These are phyloP conservation scores for Cetonia aurata DNA, from an alignment of 2,888 invertebrate genomes.

Conservation along the genomic window DNA sequence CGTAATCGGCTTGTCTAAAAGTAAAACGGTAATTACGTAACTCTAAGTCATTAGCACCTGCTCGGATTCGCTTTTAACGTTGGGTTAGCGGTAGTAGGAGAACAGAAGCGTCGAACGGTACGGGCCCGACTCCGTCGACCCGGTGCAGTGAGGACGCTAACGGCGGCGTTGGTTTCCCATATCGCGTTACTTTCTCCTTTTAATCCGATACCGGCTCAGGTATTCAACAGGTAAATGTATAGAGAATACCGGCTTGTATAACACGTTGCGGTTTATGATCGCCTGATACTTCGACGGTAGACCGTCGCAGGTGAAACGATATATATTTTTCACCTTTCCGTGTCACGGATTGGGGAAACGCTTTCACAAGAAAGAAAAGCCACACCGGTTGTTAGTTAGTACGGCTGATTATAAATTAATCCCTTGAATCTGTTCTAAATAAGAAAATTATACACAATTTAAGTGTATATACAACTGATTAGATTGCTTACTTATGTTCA, in stretches of 20 bases:
- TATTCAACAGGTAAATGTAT: slow-evolving; percentile 52
- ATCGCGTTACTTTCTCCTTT: slow-evolving; percentile 53
- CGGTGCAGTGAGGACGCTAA: not conserved
- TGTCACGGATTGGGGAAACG: no score
- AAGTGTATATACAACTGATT: no score
- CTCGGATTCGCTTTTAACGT: slow-evolving; percentile 65
- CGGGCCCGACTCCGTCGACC: slow-evolving; percentile 5
- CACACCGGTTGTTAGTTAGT: no score
- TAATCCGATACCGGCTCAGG: slow-evolving; percentile 36
- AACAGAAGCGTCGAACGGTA: slow-evolving; percentile 50
- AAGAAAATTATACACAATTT: no score
- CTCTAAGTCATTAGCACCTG: slow-evolving; percentile 45
- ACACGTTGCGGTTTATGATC: slow-evolving; percentile 52
- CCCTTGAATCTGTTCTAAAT: no score
- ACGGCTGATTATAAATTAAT: no score
- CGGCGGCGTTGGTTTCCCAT: slow-evolving; percentile 24
- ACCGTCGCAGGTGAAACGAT: slow-evolving; percentile 59
- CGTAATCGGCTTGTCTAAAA: slow-evolving; percentile 4
- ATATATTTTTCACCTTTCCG: slow-evolving; percentile 48
- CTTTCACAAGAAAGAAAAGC: no score
- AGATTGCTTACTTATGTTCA: no score
- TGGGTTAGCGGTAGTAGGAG: slow-evolving; percentile 58
- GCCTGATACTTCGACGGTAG: slow-evolving; percentile 57
- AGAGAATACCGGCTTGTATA: slow-evolving; percentile 48
- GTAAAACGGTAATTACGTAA: slow-evolving; percentile 39